These are phyloP conservation scores for Mastigias papua DNA, from an alignment of 30 jellyfish, hydroid and myxozoan genomes.

Conservation along the genomic window DNA sequence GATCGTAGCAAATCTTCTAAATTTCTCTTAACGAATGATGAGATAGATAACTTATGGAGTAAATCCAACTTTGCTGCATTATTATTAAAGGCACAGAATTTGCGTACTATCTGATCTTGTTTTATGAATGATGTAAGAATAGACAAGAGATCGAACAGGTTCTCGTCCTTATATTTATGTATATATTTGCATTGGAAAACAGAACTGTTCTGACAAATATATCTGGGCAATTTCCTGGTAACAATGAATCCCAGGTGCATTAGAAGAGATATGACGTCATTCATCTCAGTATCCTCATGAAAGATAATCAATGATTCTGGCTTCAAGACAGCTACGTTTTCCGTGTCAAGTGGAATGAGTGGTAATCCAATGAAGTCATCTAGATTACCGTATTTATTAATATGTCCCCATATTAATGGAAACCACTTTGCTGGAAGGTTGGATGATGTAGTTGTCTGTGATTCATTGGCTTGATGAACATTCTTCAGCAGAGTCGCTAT, in stretches of 20 bases:
- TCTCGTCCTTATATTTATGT: not conserved
- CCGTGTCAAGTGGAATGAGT: conserved; percentile 14
- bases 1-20: not conserved
- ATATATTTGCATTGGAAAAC: not conserved
- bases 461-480: not conserved
- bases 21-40: not conserved
- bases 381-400: not conserved
- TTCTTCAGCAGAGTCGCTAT: not conserved
- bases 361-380: conserved; percentile 33
- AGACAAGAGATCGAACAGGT: not conserved
- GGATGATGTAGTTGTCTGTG: not conserved
- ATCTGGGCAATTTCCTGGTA: conserved; percentile 11
- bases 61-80: not conserved
- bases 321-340: not conserved
- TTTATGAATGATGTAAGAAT: conserved; percentile 11
- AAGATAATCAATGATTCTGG: not conserved
- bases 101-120: not conserved
- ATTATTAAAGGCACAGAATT: not conserved
- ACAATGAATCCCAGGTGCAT: conserved; percentile 13
- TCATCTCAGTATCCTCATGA: not conserved
- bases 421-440: conserved; percentile 13
- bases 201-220: conserved; percentile 19
- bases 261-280: not conserved
- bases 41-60: not conserved
- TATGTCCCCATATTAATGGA: conserved; percentile 29